Evolutionary conservation across 2,797 vertebrate genomes (phyloP).

Genomic region (Phataginus tetradactyla): DNA sequence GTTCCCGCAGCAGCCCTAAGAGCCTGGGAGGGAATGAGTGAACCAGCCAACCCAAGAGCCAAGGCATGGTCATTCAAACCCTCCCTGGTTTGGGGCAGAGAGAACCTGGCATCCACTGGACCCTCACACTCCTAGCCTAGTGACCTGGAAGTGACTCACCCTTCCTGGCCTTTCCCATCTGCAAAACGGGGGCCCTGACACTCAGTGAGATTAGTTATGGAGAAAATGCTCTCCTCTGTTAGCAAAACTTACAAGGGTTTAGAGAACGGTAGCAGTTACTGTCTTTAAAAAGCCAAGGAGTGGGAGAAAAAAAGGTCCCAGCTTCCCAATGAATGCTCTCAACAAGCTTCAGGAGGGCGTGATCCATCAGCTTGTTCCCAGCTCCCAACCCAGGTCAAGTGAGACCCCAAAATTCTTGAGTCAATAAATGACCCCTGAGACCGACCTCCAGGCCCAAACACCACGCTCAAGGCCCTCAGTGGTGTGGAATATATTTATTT

Average conservation of each 20-base stretch:
- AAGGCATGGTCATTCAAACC: too few relatives aligned
- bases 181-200: background rate
- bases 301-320: background rate
- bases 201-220: background rate
- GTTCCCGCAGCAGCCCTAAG: too few relatives aligned
- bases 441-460: background rate
- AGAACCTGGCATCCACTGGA: too few relatives aligned
- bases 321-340: background rate
- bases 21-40: rapidly evolving
- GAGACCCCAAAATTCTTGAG: background rate
- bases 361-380: background rate
- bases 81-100: background rate
- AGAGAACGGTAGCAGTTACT: background rate
- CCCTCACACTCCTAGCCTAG: background rate
- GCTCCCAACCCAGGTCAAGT: background rate
- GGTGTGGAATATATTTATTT: background rate
- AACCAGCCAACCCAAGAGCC: background rate
- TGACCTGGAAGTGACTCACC: background rate
- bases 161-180: background rate
- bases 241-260: background rate
- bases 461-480: background rate
- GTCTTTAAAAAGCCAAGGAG: background rate
- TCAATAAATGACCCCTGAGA: background rate
- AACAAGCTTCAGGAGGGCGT: background rate
- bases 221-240: background rate